Evolutionary conservation across 2,888 invertebrate genomes (phyloP).

Genomic region (Malacosoma neustria): DNA sequence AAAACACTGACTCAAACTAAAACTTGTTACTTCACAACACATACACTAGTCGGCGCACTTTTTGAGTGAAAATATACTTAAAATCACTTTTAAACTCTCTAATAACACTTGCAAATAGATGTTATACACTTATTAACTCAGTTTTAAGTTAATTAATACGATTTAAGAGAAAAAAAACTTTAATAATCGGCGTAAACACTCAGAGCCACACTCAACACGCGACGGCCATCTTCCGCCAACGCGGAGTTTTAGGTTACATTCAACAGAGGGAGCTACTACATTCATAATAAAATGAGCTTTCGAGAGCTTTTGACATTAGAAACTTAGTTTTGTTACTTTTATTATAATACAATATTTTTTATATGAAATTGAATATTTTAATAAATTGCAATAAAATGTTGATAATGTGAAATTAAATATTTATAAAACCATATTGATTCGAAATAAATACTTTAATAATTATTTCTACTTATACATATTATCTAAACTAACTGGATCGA

Average conservation of each 20-base stretch:
- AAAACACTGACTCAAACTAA: conserved; percentile 47
- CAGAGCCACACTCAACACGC: conserved; percentile 64
- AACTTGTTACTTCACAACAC: conserved; percentile 57
- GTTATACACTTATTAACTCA: conserved; percentile 30
- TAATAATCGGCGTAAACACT: conserved; percentile 57
- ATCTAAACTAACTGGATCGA: too few relatives aligned
- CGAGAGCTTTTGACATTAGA: neutral
- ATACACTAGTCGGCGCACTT: conserved; percentile 52
- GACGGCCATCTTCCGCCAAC: conserved; percentile 72
- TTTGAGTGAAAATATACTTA: conserved; percentile 45
- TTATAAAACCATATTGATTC: too few relatives aligned
- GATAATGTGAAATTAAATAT: too few relatives aligned
- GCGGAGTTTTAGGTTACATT: conserved; percentile 45
- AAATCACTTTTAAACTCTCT: conserved; percentile 34
- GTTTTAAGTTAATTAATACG: conserved; percentile 30
- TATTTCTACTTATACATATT: too few relatives aligned
- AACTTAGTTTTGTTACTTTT: too few relatives aligned
- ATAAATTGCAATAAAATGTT: too few relatives aligned
- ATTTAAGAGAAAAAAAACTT: conserved; percentile 50
- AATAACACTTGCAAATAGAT: conserved; percentile 22
- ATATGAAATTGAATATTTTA: too few relatives aligned
- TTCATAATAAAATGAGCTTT: neutral
- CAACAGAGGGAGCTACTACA: conserved; percentile 43
- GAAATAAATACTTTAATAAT: too few relatives aligned
- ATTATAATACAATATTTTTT: neutral